Conservation (phyloP, 2,113 vertebrate genomes). For the Oncorhynchus clarkii region DNA sequence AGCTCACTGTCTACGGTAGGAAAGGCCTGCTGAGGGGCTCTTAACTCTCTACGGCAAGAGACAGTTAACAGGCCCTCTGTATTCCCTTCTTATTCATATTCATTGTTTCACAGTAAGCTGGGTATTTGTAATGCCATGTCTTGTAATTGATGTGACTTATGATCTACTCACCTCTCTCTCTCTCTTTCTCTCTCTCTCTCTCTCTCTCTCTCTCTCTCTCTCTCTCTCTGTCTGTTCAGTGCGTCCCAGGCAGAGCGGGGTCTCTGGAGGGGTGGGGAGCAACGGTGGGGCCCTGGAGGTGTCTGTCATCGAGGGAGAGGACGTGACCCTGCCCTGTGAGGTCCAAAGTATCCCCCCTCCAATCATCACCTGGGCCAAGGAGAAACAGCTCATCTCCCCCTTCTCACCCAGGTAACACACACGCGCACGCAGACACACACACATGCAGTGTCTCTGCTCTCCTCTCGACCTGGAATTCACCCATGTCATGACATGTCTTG, state of each 20-base stretch:
- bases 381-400: constrained; percentile 89
- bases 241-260: constrained; percentile 77
- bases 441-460: neutral
- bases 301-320: constrained; percentile 80
- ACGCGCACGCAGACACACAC: neutral
- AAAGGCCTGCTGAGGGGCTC: constrained; percentile 4
- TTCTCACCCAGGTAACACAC: constrained; percentile 86
- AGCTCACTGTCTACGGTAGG: constrained; percentile 93
- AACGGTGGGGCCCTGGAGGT: constrained; percentile 68
- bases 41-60: no score
- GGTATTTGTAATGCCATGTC: no score
- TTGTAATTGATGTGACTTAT: neutral
- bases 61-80: no score
- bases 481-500: no score
- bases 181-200: neutral
- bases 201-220: constrained; percentile 7
- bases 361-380: constrained; percentile 90
- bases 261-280: constrained; percentile 40
- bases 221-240: constrained; percentile 69
- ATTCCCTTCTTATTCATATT: no score
- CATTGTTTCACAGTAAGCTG: no score
- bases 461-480: no score
- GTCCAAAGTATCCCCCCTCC: constrained; percentile 89
- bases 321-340: constrained; percentile 87
- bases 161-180: no score